Conservation (phyloP, 2,888 invertebrate genomes). For the Sarcophaga carnaria region DNA sequence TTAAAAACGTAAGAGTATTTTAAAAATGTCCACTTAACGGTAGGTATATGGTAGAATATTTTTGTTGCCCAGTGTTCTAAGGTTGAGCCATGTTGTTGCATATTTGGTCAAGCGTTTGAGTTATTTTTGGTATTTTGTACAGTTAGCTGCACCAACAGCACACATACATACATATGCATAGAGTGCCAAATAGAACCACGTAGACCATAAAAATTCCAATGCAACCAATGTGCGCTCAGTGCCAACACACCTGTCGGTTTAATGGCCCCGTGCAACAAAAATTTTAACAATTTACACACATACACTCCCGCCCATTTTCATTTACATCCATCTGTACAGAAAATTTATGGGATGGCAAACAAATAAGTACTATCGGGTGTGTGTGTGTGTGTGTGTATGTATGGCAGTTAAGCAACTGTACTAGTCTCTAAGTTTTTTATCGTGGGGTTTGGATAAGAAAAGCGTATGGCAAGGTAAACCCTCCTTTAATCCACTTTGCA, state of each 20-base stretch:
- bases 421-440: constrained; percentile 7
- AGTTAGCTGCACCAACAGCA: constrained; percentile 6
- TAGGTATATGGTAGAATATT: neutral
- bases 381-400: neutral
- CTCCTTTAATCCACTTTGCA: constrained; percentile 63
- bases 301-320: neutral
- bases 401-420: constrained; percentile 13
- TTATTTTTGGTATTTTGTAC: constrained; percentile 64
- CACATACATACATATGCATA: neutral
- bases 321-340: neutral
- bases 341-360: neutral
- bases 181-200: constrained; percentile 34
- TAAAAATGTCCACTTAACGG: neutral
- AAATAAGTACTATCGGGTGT: neutral
- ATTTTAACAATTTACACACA: constrained; percentile 25
- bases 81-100: constrained; percentile 44
- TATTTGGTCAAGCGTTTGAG: constrained; percentile 67
- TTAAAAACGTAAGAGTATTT: too few relatives aligned
- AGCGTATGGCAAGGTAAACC: constrained; percentile 5
- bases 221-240: constrained; percentile 56
- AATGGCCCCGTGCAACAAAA: constrained; percentile 49
- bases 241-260: constrained; percentile 63
- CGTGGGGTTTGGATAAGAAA: neutral
- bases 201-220: constrained; percentile 46
- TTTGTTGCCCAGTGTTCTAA: neutral